These are phyloP conservation scores for Macaria liturata DNA, from an alignment of 2,888 invertebrate species.

Conservation along the genomic window DNA sequence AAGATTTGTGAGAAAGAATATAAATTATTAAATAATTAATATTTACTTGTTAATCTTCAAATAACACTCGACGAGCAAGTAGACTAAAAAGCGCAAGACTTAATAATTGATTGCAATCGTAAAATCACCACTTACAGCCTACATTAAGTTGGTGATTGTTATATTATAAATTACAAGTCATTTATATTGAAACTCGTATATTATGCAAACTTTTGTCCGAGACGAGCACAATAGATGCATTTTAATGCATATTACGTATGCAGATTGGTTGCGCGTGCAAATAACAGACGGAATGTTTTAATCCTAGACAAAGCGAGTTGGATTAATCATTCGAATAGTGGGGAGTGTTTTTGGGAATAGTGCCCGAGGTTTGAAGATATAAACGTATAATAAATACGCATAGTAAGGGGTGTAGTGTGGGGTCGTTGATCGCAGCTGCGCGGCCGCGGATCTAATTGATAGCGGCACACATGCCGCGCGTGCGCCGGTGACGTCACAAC, in stretches of 20 bases:
- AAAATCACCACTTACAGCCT: no score
- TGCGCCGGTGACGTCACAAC: constrained; percentile 58
- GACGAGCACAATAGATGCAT: constrained; percentile 54
- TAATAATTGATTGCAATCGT: no score
- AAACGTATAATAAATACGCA: constrained; percentile 24
- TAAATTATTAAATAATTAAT: no score
- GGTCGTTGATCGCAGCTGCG: constrained; percentile 78
- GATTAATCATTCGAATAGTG: constrained; percentile 72
- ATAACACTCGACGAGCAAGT: no score
- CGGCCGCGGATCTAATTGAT: constrained; percentile 77
- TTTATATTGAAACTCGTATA: constrained; percentile 45
- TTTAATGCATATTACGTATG: constrained; percentile 62
- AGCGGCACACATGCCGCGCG: constrained; percentile 62
- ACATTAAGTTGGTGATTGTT: constrained; percentile 4
- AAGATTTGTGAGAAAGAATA: no score
- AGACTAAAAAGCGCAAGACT: no score
- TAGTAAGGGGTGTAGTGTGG: constrained; percentile 49
- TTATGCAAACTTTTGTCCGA: constrained; percentile 27
- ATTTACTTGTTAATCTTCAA: no score
- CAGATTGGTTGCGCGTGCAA: constrained; percentile 66
- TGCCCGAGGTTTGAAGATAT: constrained; percentile 4
- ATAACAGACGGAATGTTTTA: constrained; percentile 57
- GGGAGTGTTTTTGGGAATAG: constrained; percentile 64
- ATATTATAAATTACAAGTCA: constrained; percentile 40
- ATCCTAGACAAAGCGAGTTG: constrained; percentile 69